These are phyloP conservation scores for Tenodera sinensis DNA, from an alignment of 2,888 invertebrate genomes.

Conservation along the genomic window DNA sequence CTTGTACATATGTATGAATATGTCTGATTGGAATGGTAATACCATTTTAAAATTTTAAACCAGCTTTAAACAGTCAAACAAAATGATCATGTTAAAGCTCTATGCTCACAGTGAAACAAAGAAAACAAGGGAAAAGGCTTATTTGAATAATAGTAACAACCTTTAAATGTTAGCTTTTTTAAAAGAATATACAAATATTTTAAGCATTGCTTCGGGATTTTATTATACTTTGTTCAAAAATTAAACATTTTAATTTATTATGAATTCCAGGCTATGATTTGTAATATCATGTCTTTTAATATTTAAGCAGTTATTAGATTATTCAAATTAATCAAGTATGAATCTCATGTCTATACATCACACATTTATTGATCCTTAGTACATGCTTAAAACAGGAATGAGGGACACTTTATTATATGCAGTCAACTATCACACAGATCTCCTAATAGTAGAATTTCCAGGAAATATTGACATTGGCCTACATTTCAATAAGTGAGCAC, in stretches of 20 bases:
- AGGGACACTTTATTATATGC: too few species aligned
- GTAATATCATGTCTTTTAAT: too few species aligned
- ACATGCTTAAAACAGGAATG: too few species aligned
- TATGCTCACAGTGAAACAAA: background rate
- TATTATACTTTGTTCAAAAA: background rate
- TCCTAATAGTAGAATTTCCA: too few species aligned
- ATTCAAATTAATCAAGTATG: too few species aligned
- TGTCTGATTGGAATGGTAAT: background rate
- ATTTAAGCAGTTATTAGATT: too few species aligned
- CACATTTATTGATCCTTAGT: too few species aligned
- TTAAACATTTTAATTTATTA: background rate
- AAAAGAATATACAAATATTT: background rate
- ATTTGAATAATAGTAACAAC: background rate
- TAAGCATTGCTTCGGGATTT: background rate
- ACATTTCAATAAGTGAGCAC: too few species aligned
- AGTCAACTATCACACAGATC: too few species aligned
- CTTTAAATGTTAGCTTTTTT: background rate
- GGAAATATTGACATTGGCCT: too few species aligned
- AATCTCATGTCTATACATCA: too few species aligned
- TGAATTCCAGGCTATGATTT: background rate
- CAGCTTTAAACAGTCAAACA: background rate
- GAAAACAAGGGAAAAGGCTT: background rate
- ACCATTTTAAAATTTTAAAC: background rate
- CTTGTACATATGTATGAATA: background rate
- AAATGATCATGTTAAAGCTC: background rate